Evolutionary conservation across 2,888 invertebrate genomes (phyloP).

Genomic region (Cyrtodaria siliqua): DNA sequence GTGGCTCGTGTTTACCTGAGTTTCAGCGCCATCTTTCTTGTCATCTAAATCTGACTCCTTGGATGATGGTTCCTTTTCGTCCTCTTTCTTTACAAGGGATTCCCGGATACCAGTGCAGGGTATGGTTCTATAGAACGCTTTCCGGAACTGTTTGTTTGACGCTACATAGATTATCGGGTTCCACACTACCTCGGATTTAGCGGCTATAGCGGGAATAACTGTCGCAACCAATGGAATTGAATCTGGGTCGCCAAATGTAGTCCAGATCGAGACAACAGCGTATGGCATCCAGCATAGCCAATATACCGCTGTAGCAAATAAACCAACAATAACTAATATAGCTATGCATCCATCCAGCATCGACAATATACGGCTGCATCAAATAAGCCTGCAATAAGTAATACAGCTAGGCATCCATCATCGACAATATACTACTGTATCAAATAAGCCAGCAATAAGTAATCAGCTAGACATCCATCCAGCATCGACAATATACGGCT

Average conservation of each 20-base stretch:
- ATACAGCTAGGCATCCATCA: no score
- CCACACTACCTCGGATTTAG: conserved; percentile 76
- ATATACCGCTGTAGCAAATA: conserved; percentile 64
- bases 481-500: no score
- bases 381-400: no score
- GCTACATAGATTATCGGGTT: conserved; percentile 79
- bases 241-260: conserved; percentile 67
- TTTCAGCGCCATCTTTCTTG: conserved; percentile 17
- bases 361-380: no score
- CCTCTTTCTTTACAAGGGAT: conserved; percentile 28
- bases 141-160: conserved; percentile 76
- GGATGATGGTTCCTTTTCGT: conserved; percentile 30
- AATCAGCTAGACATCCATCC: no score
- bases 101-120: conserved; percentile 61
- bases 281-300: conserved; percentile 79
- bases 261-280: conserved; percentile 75
- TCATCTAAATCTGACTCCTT: conserved; percentile 32
- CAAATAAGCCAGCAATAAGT: no score
- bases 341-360: no score
- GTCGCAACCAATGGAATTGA: conserved; percentile 63
- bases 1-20: no score
- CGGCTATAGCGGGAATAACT: conserved; percentile 72
- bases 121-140: conserved; percentile 64
- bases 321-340: no score
- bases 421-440: no score